Base-by-base conservation (phyloP, 2,888 invertebrate species). In the Himalopsyche tibetana region DNA sequence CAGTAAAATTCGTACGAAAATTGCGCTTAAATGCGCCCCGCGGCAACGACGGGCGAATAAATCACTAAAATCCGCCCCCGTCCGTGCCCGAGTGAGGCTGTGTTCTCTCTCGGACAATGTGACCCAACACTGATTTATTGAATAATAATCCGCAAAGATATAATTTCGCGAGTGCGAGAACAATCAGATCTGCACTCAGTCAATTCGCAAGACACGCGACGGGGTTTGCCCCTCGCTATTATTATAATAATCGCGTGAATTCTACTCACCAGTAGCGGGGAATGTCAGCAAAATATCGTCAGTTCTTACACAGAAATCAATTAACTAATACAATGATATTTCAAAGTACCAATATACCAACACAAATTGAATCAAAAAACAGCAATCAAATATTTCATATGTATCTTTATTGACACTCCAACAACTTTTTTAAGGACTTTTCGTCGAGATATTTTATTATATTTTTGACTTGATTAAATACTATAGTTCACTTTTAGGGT, bases 181-280 rank as follows among this genome's bases (percentile, higher is more conserved):
- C 87, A 87, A 87, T 87, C 87, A 79, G 84, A 82, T 86, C 86
- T 85, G 69, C 74, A 40, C 84, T 84, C 87, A 63, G 85, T 80
- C 82, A 84, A 63, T 51, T 55, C 19, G 11, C 80, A 19, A 19
- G 55, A 42, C 80, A 80, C 80, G 84, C 45, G 55, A 74, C 83
- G 51, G 45, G 36, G 83, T 55, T 19, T 28, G 56, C 36, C 42
- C 51, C 56, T 17, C 9, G 56, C 79, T 82, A 80, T 85, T 85
- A 85, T 83, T 63, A 69, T 85, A 85, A 87, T 87, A 82, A 56
- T 56, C 63, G 19, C 63, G 63, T 1, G 2, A 63, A 63, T 63
- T 3, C 19, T 9, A 19, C 63, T 8, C 19, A 6, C 63, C 63
- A 63, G 63, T 63, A 63, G 63, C 63, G 63, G 63, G 4, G n/a